Base-by-base conservation (phyloP, 2,888 invertebrate genomes). In the Ecdyonurus torrentis region DNA sequence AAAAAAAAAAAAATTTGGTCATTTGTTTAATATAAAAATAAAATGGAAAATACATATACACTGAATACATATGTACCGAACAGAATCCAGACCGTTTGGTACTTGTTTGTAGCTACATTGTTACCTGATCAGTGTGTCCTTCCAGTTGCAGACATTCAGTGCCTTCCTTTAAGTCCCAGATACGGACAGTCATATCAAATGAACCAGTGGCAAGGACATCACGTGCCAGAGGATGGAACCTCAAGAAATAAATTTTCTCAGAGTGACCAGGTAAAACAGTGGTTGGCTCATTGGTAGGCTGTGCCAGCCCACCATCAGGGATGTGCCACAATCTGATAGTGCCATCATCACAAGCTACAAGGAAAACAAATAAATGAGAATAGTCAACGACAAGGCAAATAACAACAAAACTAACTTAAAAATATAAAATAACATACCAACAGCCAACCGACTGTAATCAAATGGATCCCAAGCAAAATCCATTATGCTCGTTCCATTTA, bases 401-500 rank as follows among this genome's bases (percentile, higher is more conserved):
- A 52, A 5, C 1, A 23, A 18, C 23, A n/a, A 59, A 15, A 19
- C 18, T 23, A 60, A 23, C 20, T 15, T 22, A 25, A 25, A 22
- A 5, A 22, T 76, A 67, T 55, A 24, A 25, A 52, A 37, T 23
- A 19, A 66, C 72, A 70, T 70, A 79, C 83, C 83, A 55, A 92
- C 91, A 55, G 91, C 86, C 65, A 97, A 79, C 61, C 88, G 79
- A 61, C 80, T 79, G 67, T 84, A 80, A 74, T 91, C 81, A 75
- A 95, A 95, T 1, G 96, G 96, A 79, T 96, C 94, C 90, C 92
- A 97, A 64, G 86, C 84, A 76, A 96, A 92, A 77, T 97, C 97
- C 82, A 90, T 88, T 52, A 94, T 85, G 69, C 86, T 87, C 68
- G 86, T 87, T 62, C 92, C 89, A 75, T 96, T 93, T 65, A 95